Conservation (phyloP, 2,113 vertebrate species). For the Alligator mississippiensis region DNA sequence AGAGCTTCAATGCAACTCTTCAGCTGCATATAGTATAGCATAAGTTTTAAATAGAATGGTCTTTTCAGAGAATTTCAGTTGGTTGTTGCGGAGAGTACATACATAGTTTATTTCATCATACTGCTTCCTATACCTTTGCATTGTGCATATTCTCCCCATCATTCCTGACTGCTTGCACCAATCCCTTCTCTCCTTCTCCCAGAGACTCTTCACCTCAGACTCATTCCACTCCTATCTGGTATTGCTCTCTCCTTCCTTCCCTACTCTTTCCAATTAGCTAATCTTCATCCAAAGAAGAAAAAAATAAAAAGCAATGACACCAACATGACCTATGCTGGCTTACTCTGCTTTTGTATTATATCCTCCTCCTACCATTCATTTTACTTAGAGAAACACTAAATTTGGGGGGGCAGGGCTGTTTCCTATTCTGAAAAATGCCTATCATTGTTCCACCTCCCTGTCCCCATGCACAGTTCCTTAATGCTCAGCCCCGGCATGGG, state of each 20-base stretch:
- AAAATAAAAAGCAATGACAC: too few species aligned
- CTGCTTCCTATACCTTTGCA: neutral
- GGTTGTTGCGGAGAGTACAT: neutral
- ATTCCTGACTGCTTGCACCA: neutral
- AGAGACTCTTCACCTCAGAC: neutral
- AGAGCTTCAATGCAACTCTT: neutral
- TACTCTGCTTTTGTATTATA: neutral
- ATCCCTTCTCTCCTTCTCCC: neutral
- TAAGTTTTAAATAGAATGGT: fast-evolving
- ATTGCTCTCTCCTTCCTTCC: neutral
- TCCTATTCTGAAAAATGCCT: neutral
- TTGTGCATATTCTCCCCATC: neutral
- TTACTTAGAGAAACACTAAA: neutral
- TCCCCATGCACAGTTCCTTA: neutral
- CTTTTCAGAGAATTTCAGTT: fast-evolving
- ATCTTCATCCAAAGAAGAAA: neutral
- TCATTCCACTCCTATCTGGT: neutral
- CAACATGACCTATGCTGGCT: neutral
- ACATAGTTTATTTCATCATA: neutral
- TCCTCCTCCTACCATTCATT: neutral
- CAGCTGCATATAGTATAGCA: neutral
- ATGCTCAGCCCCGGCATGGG: too few species aligned
- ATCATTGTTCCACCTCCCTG: neutral
- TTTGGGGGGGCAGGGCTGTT: neutral
- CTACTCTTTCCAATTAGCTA: neutral